These are phyloP conservation scores for Hystrix brachyura DNA, from an alignment of 2,113 vertebrate species.

Conservation along the genomic window DNA sequence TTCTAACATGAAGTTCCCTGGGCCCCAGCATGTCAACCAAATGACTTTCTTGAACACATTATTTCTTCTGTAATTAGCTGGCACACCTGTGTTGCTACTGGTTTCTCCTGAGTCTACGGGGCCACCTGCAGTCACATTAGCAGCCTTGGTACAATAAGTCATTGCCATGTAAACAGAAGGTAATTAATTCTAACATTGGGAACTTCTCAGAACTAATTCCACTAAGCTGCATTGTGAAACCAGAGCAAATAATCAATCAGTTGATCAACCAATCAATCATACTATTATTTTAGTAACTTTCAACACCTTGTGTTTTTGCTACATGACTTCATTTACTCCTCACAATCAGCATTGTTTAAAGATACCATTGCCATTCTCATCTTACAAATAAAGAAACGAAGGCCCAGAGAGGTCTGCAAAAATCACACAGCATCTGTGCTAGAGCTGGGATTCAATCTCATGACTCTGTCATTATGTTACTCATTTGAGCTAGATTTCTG, in stretches of 20 bases:
- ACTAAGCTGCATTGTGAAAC: not conserved
- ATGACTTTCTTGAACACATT: not conserved
- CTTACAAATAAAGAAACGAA: not conserved
- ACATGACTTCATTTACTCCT: not conserved
- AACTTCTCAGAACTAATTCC: constrained; percentile 38
- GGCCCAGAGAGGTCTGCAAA: not conserved
- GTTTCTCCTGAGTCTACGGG: not conserved
- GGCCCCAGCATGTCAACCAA: not conserved
- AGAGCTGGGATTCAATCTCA: not conserved
- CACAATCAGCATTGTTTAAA: not conserved
- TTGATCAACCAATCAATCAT: not conserved
- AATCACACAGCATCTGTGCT: not conserved
- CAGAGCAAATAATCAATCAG: not conserved
- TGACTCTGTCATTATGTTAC: too few relatives aligned
- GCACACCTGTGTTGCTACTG: not conserved
- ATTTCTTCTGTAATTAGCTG: not conserved
- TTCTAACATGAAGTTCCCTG: not conserved
- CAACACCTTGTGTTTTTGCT: not conserved
- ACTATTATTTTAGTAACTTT: not conserved
- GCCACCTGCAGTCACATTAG: constrained; percentile 7
- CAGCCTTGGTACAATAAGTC: not conserved
- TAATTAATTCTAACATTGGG: not conserved
- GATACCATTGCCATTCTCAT: not conserved
- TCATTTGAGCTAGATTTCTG: not conserved
- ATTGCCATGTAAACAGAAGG: not conserved